Evolutionary conservation across 2,888 invertebrate genomes (phyloP).

Genomic region (Furcula furcula): DNA sequence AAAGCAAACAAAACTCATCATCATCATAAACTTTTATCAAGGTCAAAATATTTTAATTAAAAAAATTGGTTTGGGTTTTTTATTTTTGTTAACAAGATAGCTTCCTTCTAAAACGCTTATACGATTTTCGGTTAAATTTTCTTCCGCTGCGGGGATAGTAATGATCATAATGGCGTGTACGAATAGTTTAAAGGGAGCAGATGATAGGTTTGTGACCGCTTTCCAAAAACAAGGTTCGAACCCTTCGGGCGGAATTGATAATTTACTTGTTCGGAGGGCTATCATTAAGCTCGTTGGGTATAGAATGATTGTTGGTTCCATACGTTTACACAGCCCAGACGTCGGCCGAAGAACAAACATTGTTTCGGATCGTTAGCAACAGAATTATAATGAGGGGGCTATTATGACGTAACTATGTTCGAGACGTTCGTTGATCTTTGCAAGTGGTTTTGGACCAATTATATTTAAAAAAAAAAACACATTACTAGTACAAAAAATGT

Average conservation of each 20-base stretch:
- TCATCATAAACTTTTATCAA: conserved; percentile 34
- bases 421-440: conserved; percentile 41
- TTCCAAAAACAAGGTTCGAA: conserved; percentile 67
- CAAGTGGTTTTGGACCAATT: conserved; percentile 31
- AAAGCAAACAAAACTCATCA: conserved; percentile 28
- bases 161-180: conserved; percentile 37
- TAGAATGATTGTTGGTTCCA: conserved; percentile 73
- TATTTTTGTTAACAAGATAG: conserved; percentile 13
- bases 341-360: conserved; percentile 76
- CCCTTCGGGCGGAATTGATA: conserved; percentile 79
- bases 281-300: conserved; percentile 73
- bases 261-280: conserved; percentile 78
- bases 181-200: conserved; percentile 43
- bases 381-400: conserved; percentile 64
- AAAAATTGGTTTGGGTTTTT: conserved; percentile 27
- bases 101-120: conserved; percentile 19
- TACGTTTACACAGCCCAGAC: conserved; percentile 61
- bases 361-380: conserved; percentile 75
- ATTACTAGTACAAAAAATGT: no score
- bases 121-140: conserved; percentile 29
- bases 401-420: conserved; percentile 61
- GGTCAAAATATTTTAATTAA: conserved; percentile 39
- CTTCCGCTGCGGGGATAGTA: conserved; percentile 14
- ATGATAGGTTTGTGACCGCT: conserved; percentile 69
- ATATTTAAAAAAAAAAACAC: neutral